A percentile compares a stretch with the other conserved stretches of the same genome.
Conservation (phyloP, 2,888 invertebrate genomes). For the Selenia dentaria region DNA sequence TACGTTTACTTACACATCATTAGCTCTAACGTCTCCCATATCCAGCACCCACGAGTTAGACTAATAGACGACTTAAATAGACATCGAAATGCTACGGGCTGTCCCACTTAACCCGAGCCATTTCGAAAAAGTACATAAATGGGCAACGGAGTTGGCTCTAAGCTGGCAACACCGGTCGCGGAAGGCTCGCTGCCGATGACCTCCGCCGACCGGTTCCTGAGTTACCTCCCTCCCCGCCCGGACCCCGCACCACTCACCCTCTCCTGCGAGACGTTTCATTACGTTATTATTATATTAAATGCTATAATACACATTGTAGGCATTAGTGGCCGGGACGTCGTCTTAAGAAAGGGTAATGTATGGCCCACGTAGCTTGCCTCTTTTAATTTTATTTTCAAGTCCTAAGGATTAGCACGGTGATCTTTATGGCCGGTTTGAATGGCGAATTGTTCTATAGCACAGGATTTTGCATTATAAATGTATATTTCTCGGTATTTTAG, state of each 20-base stretch:
- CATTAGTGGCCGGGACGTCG: conserved; percentile 73
- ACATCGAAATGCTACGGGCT: conserved; percentile 53
- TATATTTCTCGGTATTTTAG: conserved; percentile 49
- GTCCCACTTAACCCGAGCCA: conserved; percentile 57
- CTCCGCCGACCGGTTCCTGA: conserved; percentile 79
- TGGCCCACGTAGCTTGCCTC: conserved; percentile 44
- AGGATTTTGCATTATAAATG: conserved; percentile 44
- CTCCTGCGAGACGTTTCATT: conserved; percentile 79
- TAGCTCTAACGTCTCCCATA: conserved; percentile 44
- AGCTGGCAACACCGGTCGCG: conserved; percentile 76
- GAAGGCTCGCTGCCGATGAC: conserved; percentile 83
- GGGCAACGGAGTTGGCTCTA: conserved; percentile 53
- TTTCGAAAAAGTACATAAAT: conserved; percentile 64
- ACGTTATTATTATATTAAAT: conserved; percentile 85
- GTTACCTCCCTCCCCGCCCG: conserved; percentile 45
- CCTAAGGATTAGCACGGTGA: conserved; percentile 60
- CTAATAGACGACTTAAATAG: conserved; percentile 52
- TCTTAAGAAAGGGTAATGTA: conserved; percentile 71
- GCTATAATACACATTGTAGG: conserved; percentile 83
- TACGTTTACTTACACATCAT: conserved; percentile 33
- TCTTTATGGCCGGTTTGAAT: conserved; percentile 66
- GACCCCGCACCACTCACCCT: conserved; percentile 40
- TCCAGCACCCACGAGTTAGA: conserved; percentile 38
- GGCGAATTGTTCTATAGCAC: conserved; percentile 60
- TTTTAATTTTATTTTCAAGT: conserved; percentile 63